Conservation (phyloP, 2,797 vertebrate species). For the Nyctalus aviator region DNA sequence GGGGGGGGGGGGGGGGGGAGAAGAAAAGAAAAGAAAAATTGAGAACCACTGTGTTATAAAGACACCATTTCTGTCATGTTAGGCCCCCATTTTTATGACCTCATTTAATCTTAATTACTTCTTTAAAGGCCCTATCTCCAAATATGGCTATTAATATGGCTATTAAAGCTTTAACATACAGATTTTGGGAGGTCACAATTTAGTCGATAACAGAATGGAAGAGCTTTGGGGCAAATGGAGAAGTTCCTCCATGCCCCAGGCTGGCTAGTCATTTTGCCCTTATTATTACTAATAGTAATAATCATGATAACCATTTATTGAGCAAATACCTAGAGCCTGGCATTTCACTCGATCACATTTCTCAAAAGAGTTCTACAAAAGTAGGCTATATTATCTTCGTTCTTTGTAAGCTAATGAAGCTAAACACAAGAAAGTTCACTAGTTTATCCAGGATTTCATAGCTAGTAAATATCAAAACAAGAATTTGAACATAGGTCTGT, state of each 20-base stretch:
- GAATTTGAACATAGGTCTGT: neutral
- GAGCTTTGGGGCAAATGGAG: neutral
- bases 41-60: neutral
- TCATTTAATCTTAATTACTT: conserved; percentile 19
- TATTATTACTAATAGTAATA: neutral
- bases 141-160: neutral
- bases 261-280: neutral
- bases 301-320: neutral
- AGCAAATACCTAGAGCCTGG: neutral
- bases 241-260: neutral
- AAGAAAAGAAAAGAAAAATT: too few species aligned
- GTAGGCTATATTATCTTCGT: neutral
- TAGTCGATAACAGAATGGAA: neutral
- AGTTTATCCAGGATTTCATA: neutral
- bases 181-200: neutral
- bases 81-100: neutral
- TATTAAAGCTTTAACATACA: neutral
- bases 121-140: neutral
- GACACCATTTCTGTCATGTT: neutral
- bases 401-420: neutral
- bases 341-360: neutral
- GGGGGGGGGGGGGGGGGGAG: too few species aligned
- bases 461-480: neutral
- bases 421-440: neutral
- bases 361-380: neutral